Evolutionary conservation across 1,140 invertebrate genomes (phyloP).

Genomic region (Apolygus lucorum): DNA sequence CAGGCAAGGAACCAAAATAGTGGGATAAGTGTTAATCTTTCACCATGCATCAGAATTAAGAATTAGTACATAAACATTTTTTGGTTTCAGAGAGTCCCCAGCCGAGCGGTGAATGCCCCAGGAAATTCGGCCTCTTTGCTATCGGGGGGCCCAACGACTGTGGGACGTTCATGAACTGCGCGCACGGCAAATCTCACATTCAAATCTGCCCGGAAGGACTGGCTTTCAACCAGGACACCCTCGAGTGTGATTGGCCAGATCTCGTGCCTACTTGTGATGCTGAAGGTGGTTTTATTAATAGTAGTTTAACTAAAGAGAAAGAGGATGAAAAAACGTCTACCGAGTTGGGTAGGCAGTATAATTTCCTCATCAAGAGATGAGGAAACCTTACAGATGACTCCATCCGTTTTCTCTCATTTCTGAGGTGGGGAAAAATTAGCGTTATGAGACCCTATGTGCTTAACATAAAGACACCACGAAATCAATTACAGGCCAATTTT

Average conservation of each 20-base stretch:
- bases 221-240: constrained; percentile 66
- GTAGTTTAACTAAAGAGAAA: not conserved
- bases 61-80: not conserved
- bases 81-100: constrained; percentile 47
- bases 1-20: too few species aligned
- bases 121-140: constrained; percentile 74
- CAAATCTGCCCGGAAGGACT: constrained; percentile 72
- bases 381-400: too few species aligned
- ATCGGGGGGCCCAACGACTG: constrained; percentile 61
- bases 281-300: constrained; percentile 47
- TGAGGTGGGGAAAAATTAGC: too few species aligned
- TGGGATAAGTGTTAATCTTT: too few species aligned
- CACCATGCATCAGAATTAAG: too few species aligned
- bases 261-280: constrained; percentile 64
- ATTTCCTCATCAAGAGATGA: too few species aligned
- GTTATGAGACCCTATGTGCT: too few species aligned
- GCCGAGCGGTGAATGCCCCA: constrained; percentile 68
- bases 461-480: too few species aligned
- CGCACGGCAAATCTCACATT: constrained; percentile 55
- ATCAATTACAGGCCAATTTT: too few species aligned
- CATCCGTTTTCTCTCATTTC: too few species aligned
- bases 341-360: too few species aligned
- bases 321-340: not conserved
- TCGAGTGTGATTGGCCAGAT: constrained; percentile 81
- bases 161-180: constrained; percentile 77